Base-by-base conservation (phyloP, 2,888 invertebrate species). In the Ornithoptera priamus region DNA sequence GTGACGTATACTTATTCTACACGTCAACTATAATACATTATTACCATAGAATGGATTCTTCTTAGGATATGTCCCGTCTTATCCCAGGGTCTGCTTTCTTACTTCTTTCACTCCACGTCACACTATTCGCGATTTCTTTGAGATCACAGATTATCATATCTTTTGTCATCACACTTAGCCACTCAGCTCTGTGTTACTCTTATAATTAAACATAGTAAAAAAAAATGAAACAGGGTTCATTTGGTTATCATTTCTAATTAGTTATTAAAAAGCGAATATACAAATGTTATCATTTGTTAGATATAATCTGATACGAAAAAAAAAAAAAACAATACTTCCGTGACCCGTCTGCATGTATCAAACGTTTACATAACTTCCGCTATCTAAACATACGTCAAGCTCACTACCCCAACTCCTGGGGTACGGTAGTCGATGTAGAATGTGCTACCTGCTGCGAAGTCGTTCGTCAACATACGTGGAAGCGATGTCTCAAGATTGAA, bases 381-480 rank as follows among this genome's bases (percentile, higher is more conserved):
- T 79, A 84, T 80, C 81, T 82, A 79, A 80, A 75, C 79, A 89
- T 90, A 84, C 68, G 81, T 90, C 87, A 85, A 76, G 74, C 74
- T 79, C 77, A 84, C 85, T 86, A 84, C 84, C 83, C 83, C 83
- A 85, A 89, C 89, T 87, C 89, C 81, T 78, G 73, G 73, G 76
- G 75, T 77, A 85, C 85, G 75, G 76, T 84, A 80, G 68, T 81
- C 84, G 81, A 85, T 85, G 85, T 85, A 78, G 83, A 83, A 84
- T 83, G 80, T 78, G 80, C 73, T 75, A 73, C 88, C 87, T 77
- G 87, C 90, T 87, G 88, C 70, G 87, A 81, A 73, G 76, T 76
- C 83, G 88, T 90, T 89, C 88, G 85, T 89, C 87, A 85, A 75
- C 85, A 85, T 78, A 72, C 56, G 18, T 7, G 22, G 24, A 58